These are phyloP conservation scores for Ceraclea dissimilis DNA, from an alignment of 2,888 invertebrate genomes.

Conservation along the genomic window DNA sequence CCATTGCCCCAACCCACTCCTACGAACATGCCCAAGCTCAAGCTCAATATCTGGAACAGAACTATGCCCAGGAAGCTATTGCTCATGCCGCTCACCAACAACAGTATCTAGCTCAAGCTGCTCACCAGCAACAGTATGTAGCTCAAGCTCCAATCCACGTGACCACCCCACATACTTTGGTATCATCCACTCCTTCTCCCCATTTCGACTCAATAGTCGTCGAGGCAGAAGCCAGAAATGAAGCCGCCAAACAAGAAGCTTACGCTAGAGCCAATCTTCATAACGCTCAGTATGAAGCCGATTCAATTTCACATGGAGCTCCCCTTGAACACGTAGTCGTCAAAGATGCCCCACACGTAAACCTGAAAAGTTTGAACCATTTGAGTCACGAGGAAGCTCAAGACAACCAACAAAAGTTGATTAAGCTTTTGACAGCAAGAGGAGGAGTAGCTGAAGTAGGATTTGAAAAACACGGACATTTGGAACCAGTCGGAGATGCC, in stretches of 20 bases:
- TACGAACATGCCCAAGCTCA: constrained; percentile 6
- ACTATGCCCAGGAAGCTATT: background rate
- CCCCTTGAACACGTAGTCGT: constrained; percentile 28
- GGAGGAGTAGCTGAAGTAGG: constrained; percentile 38
- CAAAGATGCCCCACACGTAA: constrained; percentile 10
- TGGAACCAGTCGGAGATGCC: constrained; percentile 37
- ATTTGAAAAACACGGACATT: constrained; percentile 32
- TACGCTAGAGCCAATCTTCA: constrained; percentile 10
- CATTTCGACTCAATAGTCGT: constrained; percentile 31
- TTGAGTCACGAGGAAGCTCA: constrained; percentile 34
- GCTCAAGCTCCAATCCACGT: constrained; percentile 25
- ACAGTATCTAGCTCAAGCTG: constrained; percentile 21
- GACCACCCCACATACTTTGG: constrained; percentile 15
- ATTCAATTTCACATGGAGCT: constrained; percentile 22
- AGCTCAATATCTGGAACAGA: background rate
- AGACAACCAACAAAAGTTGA: constrained; percentile 42
- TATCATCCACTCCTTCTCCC: constrained; percentile 26
- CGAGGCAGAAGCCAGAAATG: constrained; percentile 30
- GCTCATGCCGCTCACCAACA: constrained; percentile 11
- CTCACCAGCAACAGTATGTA: constrained; percentile 21
- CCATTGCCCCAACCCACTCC: constrained; percentile 29
- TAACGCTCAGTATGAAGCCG: constrained; percentile 18
- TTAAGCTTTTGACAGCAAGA: constrained; percentile 43
- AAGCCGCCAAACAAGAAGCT: constrained; percentile 19
- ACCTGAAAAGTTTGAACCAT: constrained; percentile 17